These are phyloP conservation scores for Cerceris rybyensis DNA, from an alignment of 2,888 invertebrate genomes.

Conservation along the genomic window DNA sequence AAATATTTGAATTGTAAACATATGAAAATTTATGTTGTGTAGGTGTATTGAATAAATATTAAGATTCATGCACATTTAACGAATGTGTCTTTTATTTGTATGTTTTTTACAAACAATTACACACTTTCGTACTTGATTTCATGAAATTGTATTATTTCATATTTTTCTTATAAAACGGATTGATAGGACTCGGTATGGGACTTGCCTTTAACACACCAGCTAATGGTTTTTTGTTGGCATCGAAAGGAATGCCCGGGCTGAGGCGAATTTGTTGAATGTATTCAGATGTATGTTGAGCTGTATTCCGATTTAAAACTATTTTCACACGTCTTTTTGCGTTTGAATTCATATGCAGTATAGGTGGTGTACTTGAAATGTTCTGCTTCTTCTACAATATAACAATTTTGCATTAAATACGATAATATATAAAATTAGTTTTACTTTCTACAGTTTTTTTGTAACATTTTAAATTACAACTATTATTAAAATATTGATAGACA, in stretches of 20 bases:
- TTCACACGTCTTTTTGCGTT: conserved; percentile 86
- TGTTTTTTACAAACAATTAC: conserved; percentile 31
- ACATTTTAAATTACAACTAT: too few species aligned
- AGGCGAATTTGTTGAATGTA: conserved; percentile 87
- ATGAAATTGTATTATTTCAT: not conserved
- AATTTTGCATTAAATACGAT: too few species aligned
- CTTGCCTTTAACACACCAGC: conserved; percentile 89
- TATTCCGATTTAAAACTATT: conserved; percentile 88
- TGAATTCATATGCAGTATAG: conserved; percentile 31
- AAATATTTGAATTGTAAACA: not conserved
- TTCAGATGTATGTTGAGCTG: conserved; percentile 88
- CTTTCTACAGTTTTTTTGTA: too few species aligned
- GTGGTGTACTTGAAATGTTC: conserved; percentile 8
- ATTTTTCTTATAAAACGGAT: conserved; percentile 88
- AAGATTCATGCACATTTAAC: not conserved
- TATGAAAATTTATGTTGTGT: not conserved
- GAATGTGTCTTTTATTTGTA: conserved; percentile 26
- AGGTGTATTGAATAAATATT: conserved; percentile 1
- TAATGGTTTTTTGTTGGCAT: conserved; percentile 86
- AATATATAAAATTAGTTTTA: too few species aligned
- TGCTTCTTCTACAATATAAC: conserved; percentile 26
- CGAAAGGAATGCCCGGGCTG: conserved; percentile 90
- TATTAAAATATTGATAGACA: too few species aligned
- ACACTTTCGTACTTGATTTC: conserved; percentile 1
- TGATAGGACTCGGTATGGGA: conserved; percentile 87